Base-by-base conservation (phyloP, 2,888 invertebrate species). In the Acrobasis repandana region DNA sequence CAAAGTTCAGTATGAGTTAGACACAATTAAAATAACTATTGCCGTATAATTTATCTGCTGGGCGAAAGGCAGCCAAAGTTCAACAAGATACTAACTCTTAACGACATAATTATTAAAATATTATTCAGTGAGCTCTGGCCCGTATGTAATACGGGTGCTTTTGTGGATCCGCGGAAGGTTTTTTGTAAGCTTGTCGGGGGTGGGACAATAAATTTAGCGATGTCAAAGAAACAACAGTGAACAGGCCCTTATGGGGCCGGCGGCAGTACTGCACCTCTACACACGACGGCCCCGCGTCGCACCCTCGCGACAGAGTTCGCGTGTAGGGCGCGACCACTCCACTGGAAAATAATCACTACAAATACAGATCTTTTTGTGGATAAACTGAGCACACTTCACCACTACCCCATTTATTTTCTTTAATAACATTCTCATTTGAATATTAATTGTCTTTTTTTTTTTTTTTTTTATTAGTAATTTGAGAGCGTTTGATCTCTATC, bases 331-430 rank as follows among this genome's bases (percentile, higher is more conserved):
- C 73, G 80, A 76, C 83, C 83, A 83, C 85, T 88, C 87, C 75
- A 84, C 84, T 86, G 83, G 81, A 81, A 87, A 87, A 86, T 86
- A 87, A 90, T 88, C 86, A 87, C 82, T 80, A 82, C 79, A 79
- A 81, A 81, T 81, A 76, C 74, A 72, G 73, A 83, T 83, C 85
- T 80, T 81, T 85, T 79, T 79, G 75, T 83, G 79, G 82, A 87
- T 83, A 85, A 75, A 80, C 38, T 62, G 14, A 18, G 20, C 54
- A 51, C 54, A 34, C 15, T 47, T 47, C 43, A 57, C 47, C 6
- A 47, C 36, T 46, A 47, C 56, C 43, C 56, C 15, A 43, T n/a
- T 43, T 43, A 43, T 33, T 51, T 50, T 8, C 28, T 33, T 33
- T 33, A 8, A 15, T 51, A 34, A 51, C 15, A 16, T 28, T 50